These are phyloP conservation scores for Florisuga fusca DNA, from an alignment of 2,797 vertebrate genomes.

Conservation along the genomic window DNA sequence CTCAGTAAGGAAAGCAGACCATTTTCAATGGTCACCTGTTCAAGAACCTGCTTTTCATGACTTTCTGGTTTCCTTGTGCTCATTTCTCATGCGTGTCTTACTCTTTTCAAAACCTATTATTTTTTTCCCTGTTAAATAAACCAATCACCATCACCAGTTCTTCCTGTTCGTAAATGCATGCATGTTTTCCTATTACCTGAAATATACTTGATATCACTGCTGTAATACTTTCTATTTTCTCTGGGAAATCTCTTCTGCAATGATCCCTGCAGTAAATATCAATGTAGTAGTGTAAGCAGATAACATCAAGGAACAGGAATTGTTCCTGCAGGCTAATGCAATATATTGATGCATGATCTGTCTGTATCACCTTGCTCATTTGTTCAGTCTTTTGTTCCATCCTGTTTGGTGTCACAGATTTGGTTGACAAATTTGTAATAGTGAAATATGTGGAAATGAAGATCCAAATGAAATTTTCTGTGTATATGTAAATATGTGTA, in stretches of 20 bases:
- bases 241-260: not conserved
- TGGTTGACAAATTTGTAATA: not conserved
- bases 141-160: not conserved
- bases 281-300: not conserved
- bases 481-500: not conserved
- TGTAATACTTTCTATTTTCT: not conserved
- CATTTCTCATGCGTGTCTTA: not conserved
- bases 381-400: not conserved
- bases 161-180: not conserved
- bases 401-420: not conserved
- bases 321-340: not conserved
- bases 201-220: not conserved
- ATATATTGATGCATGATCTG: rapidly evolving
- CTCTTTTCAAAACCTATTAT: not conserved
- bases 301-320: not conserved
- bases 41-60: not conserved
- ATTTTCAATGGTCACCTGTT: not conserved
- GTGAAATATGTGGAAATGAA: not conserved
- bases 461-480: not conserved
- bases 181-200: not conserved
- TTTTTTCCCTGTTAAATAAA: not conserved
- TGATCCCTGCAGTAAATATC: not conserved
- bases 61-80: not conserved
- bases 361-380: not conserved
- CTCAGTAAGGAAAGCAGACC: not conserved